These are phyloP conservation scores for Atlantisia rogersi DNA, from an alignment of 2,113 vertebrate genomes.

Conservation along the genomic window DNA sequence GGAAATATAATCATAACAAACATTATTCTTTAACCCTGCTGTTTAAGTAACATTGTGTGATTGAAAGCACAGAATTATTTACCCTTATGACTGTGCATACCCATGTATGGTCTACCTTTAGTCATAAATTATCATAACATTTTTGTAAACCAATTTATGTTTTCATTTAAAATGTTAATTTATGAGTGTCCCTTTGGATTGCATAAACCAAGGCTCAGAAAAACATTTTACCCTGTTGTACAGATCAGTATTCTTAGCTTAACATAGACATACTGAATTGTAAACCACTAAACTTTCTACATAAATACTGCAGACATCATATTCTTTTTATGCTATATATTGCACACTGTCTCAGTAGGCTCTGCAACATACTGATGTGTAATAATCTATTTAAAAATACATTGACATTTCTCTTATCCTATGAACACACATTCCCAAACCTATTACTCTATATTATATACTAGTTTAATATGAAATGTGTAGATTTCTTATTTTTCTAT, in stretches of 20 bases:
- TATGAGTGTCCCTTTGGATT: not conserved
- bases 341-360: not conserved
- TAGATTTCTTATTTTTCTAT: not conserved
- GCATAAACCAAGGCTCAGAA: not conserved
- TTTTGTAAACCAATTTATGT: not conserved
- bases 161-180: not conserved
- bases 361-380: not conserved
- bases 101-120: not conserved
- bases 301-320: not conserved
- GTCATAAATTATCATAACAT: not conserved
- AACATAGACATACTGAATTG: not conserved
- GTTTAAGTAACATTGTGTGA: not conserved
- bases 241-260: not conserved
- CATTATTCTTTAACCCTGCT: slow-evolving; percentile 35
- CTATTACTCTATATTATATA: not conserved
- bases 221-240: not conserved
- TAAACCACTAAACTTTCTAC: not conserved
- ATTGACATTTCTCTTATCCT: not conserved
- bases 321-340: not conserved
- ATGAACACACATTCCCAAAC: not conserved
- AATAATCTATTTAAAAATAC: not conserved
- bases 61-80: slow-evolving; percentile 21
- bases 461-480: not conserved
- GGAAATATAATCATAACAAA: slow-evolving; percentile 29
- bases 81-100: not conserved